Evolutionary conservation across 2,888 invertebrate genomes (phyloP).

Genomic region (Epirrhoe alternata): DNA sequence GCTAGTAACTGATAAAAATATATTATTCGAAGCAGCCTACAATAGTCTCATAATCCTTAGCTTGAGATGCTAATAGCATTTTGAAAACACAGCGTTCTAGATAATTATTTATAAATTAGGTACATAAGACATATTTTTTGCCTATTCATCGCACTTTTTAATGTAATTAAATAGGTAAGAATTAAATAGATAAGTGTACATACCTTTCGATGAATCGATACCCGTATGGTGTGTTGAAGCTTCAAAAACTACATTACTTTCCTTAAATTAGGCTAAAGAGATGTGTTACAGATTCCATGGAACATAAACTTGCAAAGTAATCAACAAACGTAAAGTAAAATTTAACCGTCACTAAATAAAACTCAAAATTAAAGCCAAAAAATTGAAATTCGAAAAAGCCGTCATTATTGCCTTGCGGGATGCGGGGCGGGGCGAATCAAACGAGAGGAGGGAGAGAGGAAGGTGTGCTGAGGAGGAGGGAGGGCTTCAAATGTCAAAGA

Average conservation of each 20-base stretch:
- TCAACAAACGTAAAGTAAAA: not conserved
- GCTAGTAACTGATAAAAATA: too few relatives aligned
- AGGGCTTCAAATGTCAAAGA: not conserved
- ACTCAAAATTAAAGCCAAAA: not conserved
- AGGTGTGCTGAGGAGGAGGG: not conserved
- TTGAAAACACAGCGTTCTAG: conserved; percentile 17
- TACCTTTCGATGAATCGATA: conserved; percentile 39
- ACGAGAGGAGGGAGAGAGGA: not conserved
- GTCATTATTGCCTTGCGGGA: not conserved
- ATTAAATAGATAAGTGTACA: conserved; percentile 24
- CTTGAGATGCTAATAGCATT: not conserved
- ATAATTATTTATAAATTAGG: conserved; percentile 8
- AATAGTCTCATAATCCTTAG: not conserved
- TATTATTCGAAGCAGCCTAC: too few relatives aligned
- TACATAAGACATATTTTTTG: not conserved
- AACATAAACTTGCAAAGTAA: not conserved
- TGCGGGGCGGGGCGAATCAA: not conserved
- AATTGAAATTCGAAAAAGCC: not conserved
- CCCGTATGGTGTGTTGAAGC: not conserved
- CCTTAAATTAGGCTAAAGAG: not conserved
- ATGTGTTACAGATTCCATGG: not conserved
- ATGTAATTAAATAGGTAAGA: conserved; percentile 30
- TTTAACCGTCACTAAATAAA: not conserved
- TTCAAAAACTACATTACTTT: conserved; percentile 1
- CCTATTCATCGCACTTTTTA: not conserved